Conservation (phyloP, 2,888 invertebrate genomes). For the Apamea sordens region DNA sequence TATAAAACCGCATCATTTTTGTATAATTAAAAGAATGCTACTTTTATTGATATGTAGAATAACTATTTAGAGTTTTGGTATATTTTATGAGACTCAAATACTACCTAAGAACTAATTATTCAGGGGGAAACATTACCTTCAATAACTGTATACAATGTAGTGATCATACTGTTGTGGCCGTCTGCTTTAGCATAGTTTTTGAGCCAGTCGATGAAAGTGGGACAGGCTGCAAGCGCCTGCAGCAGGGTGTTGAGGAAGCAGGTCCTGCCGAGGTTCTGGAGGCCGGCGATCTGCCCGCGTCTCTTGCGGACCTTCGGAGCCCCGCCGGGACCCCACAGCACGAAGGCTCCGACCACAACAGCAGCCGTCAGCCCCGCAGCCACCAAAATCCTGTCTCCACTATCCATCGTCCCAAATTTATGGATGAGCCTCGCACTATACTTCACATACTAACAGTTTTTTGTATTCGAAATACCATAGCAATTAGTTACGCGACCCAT, state of each 20-base stretch:
- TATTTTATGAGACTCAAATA: background rate
- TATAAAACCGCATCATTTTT: background rate
- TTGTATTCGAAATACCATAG: conserved; percentile 45
- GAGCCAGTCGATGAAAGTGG: conserved; percentile 96
- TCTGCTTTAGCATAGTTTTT: conserved; percentile 91
- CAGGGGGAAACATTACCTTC: conserved; percentile 89
- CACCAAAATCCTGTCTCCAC: conserved; percentile 94
- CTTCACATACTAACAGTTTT: conserved; percentile 67
- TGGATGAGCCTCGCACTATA: conserved; percentile 52
- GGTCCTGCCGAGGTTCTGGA: conserved; percentile 97
- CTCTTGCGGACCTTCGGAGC: conserved; percentile 91
- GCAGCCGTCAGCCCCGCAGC: conserved; percentile 95
- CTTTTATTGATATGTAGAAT: background rate
- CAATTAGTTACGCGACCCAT: conserved; percentile 45
- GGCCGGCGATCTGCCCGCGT: conserved; percentile 94
- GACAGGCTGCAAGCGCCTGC: conserved; percentile 97
- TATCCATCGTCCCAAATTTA: conserved; percentile 89
- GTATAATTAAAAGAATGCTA: background rate
- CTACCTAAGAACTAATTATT: background rate
- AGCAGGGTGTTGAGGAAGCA: conserved; percentile 98
- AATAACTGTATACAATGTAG: conserved; percentile 93
- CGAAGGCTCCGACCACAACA: conserved; percentile 95
- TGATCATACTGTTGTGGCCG: conserved; percentile 93
- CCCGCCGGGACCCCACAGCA: conserved; percentile 94
- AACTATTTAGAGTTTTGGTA: background rate